Conservation (phyloP, 1,140 invertebrate species). For the Hormaphis cornu region DNA sequence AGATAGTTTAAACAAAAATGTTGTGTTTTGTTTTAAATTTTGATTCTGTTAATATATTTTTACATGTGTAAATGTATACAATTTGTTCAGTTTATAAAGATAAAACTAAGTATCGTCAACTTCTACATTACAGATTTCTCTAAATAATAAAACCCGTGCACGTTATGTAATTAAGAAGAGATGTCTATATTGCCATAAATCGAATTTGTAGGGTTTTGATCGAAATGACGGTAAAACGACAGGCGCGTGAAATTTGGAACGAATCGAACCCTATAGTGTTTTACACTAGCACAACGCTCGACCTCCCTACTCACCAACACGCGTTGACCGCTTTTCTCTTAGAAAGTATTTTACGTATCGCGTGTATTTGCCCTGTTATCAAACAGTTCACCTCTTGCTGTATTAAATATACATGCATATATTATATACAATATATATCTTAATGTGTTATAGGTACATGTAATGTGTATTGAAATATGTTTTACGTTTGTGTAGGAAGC, state of each 20-base stretch:
- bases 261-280: conserved; percentile 22
- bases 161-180: conserved; percentile 14
- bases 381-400: conserved; percentile 19
- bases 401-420: background rate
- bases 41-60: no score
- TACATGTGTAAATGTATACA: no score
- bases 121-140: conserved; percentile 18
- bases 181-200: conserved; percentile 16
- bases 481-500: no score
- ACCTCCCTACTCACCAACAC: conserved; percentile 27
- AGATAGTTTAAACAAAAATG: no score
- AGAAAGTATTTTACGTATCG: conserved; percentile 32
- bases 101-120: background rate
- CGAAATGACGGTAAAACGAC: conserved; percentile 30
- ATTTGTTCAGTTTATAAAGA: no score
- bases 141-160: conserved; percentile 1
- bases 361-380: conserved; percentile 29
- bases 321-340: conserved; percentile 29
- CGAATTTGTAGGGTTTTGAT: conserved; percentile 21
- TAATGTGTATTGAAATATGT: no score
- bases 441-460: no score
- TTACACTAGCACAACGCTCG: conserved; percentile 5
- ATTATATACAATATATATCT: no score
- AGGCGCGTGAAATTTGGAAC: conserved; percentile 32
- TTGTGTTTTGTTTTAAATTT: background rate